These are phyloP conservation scores for Fregata magnificens DNA, from an alignment of 2,113 vertebrate genomes.

Conservation along the genomic window DNA sequence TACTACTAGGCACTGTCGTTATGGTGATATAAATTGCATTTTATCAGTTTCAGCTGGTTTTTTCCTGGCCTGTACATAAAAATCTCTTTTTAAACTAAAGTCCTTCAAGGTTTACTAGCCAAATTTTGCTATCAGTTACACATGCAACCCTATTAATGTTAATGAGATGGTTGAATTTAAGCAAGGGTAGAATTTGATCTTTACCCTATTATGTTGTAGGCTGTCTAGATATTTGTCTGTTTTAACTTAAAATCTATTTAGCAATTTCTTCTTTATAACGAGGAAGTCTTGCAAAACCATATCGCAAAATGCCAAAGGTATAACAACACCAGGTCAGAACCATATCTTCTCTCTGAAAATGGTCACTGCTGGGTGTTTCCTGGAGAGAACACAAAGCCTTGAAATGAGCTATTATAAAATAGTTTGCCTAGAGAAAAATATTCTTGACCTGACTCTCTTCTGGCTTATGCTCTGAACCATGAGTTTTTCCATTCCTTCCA, in stretches of 20 bases:
- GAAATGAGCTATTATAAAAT: neutral
- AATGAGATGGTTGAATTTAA: constrained; percentile 27
- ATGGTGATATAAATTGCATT: constrained; percentile 49
- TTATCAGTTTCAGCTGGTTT: constrained; percentile 61
- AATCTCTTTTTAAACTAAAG: constrained; percentile 3
- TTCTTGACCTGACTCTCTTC: neutral
- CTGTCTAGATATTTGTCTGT: constrained; percentile 15
- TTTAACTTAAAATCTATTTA: constrained; percentile 28
- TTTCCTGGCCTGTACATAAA: neutral
- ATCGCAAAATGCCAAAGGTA: neutral
- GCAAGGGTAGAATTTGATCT: constrained; percentile 30
- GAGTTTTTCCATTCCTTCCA: neutral
- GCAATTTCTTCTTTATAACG: neutral
- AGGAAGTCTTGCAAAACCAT: neutral
- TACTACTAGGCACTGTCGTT: constrained; percentile 13
- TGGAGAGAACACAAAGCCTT: neutral
- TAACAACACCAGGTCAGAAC: neutral
- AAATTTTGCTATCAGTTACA: constrained; percentile 49
- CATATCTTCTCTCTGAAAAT: neutral
- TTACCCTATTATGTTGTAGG: neutral
- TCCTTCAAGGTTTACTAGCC: constrained; percentile 28
- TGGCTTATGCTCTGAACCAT: neutral
- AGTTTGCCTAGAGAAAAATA: neutral
- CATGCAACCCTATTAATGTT: constrained; percentile 28
- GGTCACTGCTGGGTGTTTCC: neutral